Conservation (phyloP, 1,140 invertebrate genomes). For the Drosophila nigromelanica region DNA sequence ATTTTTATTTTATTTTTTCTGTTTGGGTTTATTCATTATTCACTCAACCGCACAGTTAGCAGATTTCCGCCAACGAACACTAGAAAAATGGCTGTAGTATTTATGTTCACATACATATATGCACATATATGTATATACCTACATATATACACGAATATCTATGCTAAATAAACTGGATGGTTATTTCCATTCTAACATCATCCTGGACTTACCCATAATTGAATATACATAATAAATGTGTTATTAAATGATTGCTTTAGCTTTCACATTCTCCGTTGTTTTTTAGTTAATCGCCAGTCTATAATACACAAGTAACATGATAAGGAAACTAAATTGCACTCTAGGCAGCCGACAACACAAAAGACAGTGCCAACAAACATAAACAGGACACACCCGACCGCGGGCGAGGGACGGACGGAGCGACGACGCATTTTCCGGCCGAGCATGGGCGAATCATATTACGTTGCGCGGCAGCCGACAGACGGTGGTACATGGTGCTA, state of each 20-base stretch:
- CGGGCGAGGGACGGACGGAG: neutral
- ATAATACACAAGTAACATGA: conserved; percentile 10
- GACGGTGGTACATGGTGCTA: conserved; percentile 23
- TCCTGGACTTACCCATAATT: no score
- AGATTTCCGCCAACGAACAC: neutral
- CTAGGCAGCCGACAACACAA: conserved; percentile 9
- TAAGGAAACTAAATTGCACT: conserved; percentile 9
- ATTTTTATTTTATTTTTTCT: neutral
- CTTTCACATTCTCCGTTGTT: neutral
- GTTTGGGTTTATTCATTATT: conserved; percentile 14
- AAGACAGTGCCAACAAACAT: conserved; percentile 4
- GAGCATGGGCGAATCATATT: conserved; percentile 38
- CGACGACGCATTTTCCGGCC: conserved; percentile 5
- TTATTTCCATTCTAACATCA: no score
- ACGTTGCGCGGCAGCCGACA: conserved; percentile 2
- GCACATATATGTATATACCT: no score
- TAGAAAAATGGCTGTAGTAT: conserved; percentile 4
- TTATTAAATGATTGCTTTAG: no score
- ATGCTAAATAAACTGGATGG: no score
- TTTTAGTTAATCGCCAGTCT: conserved; percentile 18
- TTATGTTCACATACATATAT: neutral
- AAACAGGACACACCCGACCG: neutral
- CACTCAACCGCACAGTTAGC: conserved; percentile 9
- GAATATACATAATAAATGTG: no score
- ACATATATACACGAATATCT: neutral